A percentile compares a stretch with the other conserved stretches of the same genome.
phyloP scores from a whole-genome alignment of 2,888 invertebrate genomes.

The Spilarctia lutea region DNA sequence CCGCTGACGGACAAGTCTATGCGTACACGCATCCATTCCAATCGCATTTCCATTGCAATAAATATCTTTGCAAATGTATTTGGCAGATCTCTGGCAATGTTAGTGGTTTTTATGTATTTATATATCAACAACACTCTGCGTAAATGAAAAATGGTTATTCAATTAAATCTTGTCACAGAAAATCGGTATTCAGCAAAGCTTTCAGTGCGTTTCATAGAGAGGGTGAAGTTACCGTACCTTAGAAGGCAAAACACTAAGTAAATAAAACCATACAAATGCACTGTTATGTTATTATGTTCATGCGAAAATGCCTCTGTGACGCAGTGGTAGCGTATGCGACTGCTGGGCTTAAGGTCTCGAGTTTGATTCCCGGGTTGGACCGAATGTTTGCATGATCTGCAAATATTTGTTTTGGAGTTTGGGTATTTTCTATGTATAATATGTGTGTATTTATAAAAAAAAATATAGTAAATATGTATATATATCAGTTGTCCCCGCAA shows the following conservation, averaged over 20 bases:
- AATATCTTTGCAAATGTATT: slow-evolving; percentile 35
- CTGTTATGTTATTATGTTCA: no score
- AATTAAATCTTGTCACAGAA: neutral
- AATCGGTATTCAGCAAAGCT: neutral
- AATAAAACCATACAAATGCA: neutral
- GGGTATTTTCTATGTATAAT: no score
- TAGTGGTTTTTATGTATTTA: slow-evolving; percentile 4
- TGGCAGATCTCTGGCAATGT: slow-evolving; percentile 30
- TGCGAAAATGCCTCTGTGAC: no score
- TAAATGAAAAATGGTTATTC: neutral
- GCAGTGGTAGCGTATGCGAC: no score
- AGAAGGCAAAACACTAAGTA: neutral
- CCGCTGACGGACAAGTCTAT: slow-evolving; percentile 45
- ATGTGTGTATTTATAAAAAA: no score
- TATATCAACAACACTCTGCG: neutral
- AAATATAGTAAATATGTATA: no score
- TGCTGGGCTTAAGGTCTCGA: no score
- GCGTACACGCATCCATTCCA: slow-evolving; percentile 45
- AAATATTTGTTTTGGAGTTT: no score
- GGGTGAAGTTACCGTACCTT: neutral
- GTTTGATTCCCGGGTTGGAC: no score
- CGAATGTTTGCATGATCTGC: no score
- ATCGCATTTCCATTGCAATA: slow-evolving; percentile 42
- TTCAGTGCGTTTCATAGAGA: neutral
- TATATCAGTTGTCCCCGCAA: no score